Evolutionary conservation across 2,113 vertebrate species (phyloP).

Genomic region (Phycodurus eques): DNA sequence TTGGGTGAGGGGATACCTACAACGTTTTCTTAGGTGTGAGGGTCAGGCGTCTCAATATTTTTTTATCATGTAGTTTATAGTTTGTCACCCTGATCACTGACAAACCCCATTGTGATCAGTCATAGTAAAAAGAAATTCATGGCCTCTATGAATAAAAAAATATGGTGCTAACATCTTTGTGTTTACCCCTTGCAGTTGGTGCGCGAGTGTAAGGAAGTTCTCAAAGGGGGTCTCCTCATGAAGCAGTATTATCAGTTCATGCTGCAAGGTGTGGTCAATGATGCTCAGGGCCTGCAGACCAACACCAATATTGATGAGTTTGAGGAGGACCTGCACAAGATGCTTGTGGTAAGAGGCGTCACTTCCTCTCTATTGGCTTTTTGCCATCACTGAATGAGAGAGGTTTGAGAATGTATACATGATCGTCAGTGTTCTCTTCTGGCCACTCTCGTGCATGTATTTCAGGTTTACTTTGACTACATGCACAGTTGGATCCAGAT

Average conservation of each 20-base stretch:
- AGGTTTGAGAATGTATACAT: neutral
- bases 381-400: neutral
- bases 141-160: no score
- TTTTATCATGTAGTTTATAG: no score
- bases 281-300: constrained; percentile 77
- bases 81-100: no score
- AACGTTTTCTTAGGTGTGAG: neutral
- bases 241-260: constrained; percentile 99
- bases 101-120: no score
- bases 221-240: constrained; percentile 96
- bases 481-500: constrained; percentile 99
- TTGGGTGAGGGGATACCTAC: no score
- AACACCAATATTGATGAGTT: constrained; percentile 94
- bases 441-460: neutral
- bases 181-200: constrained; percentile 80
- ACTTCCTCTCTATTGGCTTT: neutral
- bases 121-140: no score
- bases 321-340: constrained; percentile 96
- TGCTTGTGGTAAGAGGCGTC: constrained; percentile 84
- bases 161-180: constrained; percentile 6
- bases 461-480: constrained; percentile 97
- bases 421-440: neutral
- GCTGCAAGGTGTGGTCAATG: constrained; percentile 82
- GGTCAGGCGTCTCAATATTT: neutral
- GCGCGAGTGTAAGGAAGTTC: constrained; percentile 95